Percentiles rank a stretch among this genome's conserved stretches.
Evolutionary conservation across 2,113 vertebrate species (phyloP).

Genomic region (Cryptoleucopteryx plumbea): DNA sequence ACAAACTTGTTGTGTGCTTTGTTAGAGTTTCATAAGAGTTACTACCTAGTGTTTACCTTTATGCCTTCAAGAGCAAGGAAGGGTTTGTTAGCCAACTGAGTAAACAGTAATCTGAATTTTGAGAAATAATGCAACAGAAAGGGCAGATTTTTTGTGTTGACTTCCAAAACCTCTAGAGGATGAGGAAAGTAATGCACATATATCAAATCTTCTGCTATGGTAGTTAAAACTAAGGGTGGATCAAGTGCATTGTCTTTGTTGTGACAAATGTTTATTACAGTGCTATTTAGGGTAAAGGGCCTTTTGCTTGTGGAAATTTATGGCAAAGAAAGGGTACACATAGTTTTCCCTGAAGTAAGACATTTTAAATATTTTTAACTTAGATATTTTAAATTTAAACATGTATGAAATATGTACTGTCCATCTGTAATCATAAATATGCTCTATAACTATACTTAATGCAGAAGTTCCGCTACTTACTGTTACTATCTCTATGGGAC

Average conservation of each 20-base stretch:
- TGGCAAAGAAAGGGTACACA: accelerated
- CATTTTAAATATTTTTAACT: neutral
- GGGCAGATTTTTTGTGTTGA: neutral
- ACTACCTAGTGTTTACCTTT: neutral
- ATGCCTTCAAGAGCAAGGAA: neutral
- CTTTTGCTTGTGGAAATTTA: neutral
- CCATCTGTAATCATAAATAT: neutral
- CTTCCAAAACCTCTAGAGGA: neutral
- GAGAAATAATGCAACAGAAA: neutral
- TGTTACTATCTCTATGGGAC: neutral
- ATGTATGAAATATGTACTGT: neutral
- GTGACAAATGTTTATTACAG: neutral
- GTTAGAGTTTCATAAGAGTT: neutral
- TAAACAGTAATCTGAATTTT: neutral
- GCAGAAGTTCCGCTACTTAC: neutral
- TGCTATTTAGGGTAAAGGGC: neutral
- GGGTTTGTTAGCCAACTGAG: neutral
- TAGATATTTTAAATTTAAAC: neutral
- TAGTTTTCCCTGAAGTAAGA: neutral
- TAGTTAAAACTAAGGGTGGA: neutral
- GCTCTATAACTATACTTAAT: neutral
- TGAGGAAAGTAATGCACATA: neutral
- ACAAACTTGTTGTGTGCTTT: neutral
- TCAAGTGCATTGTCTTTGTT: neutral
- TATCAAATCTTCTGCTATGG: neutral